A percentile compares a stretch with the other conserved stretches of the same genome.
phyloP scores from a whole-genome alignment of 2,113 vertebrate species.

The Hippocampus mohnikei region DNA sequence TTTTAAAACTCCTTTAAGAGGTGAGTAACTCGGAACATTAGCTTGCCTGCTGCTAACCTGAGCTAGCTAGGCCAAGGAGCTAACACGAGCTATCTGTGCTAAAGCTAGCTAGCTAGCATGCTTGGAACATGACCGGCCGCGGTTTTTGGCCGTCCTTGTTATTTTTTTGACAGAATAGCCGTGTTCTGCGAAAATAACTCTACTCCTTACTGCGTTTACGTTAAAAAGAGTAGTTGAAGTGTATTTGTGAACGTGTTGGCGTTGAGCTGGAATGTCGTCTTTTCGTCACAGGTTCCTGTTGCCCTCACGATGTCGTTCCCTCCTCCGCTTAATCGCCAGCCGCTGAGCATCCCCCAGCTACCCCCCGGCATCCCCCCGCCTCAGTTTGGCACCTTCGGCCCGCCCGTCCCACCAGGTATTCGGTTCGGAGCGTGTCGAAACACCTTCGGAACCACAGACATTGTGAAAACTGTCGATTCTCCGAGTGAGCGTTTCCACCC shows the following conservation, averaged over 20 bases:
- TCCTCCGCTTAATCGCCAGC: slow-evolving; percentile 92
- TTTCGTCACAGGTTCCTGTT: slow-evolving; percentile 67
- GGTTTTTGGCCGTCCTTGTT: not conserved
- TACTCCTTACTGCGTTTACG: not conserved
- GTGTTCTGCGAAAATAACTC: not conserved
- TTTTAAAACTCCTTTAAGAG: slow-evolving; percentile 17
- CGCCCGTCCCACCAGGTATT: slow-evolving; percentile 80
- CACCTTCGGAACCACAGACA: not conserved
- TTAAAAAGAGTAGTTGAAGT: not conserved
- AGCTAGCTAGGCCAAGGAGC: slow-evolving; percentile 51
- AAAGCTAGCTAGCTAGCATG: slow-evolving; percentile 4
- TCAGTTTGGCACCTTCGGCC: slow-evolving; percentile 88
- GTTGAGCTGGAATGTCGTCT: not conserved
- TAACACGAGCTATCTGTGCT: slow-evolving; percentile 39
- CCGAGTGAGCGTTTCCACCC: not conserved
- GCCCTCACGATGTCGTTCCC: slow-evolving; percentile 88
- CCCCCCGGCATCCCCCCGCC: slow-evolving; percentile 92
- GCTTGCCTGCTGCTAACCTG: slow-evolving; percentile 32
- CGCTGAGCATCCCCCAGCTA: slow-evolving; percentile 71
- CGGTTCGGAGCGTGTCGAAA: too few relatives aligned
- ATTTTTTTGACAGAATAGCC: not conserved
- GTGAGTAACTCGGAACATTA: slow-evolving; percentile 43
- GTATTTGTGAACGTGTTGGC: not conserved
- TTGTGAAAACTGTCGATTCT: not conserved
- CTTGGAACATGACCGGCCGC: not conserved